Evolutionary conservation across 2,888 invertebrate genomes (phyloP), one percentile per base, ranked within the genome.

Genomic region (Antheraea yamamai): DNA sequence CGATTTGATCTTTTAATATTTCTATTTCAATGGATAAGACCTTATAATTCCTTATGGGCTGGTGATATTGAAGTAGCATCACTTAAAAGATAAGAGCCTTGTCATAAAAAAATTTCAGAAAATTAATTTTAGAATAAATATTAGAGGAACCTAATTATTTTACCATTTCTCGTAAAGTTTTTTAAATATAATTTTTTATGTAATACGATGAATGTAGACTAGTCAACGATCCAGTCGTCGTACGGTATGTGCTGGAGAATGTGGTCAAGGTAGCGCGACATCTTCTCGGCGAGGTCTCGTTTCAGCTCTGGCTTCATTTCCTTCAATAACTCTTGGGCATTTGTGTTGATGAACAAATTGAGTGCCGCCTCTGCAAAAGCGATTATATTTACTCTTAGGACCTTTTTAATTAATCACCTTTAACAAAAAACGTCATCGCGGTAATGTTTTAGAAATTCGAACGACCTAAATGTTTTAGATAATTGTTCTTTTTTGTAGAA

Each of bases 241-340:
- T 97, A 96, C 0, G 98, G 98, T 78, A 98, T 96, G 88, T 96
- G 96, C 16, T 96, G 95, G 80, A 98, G 97, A 74, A 98, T 92
- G 80, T 96, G 96, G 82, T 97, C 97, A 74, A 98, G 95, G 88
- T 98, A 98, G 74, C 95, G 95, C 47, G 96, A 96, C 96, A 98
- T 97, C 79, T 97, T 96, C 79, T 96, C 95, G 12, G 97, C 96
- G 51, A 98, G 94, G 88, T 98, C 98, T 78, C 96, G 95, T 85
- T 97, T 96, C 76, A 98, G 93, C 83, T 97, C 96, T 0, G 98
- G 98, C 85, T 98, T 98, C 98, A 98, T 98, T 92, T 98, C 98
- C 85, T 97, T 97, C 72, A 98, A 91, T 20, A 98, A 91, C 80
- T 98, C 98, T 85, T 98, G 98, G 0, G 97, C 96, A 89, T 98